Conservation (phyloP, 2,113 vertebrate species). For the Hyperopisus bebe region DNA sequence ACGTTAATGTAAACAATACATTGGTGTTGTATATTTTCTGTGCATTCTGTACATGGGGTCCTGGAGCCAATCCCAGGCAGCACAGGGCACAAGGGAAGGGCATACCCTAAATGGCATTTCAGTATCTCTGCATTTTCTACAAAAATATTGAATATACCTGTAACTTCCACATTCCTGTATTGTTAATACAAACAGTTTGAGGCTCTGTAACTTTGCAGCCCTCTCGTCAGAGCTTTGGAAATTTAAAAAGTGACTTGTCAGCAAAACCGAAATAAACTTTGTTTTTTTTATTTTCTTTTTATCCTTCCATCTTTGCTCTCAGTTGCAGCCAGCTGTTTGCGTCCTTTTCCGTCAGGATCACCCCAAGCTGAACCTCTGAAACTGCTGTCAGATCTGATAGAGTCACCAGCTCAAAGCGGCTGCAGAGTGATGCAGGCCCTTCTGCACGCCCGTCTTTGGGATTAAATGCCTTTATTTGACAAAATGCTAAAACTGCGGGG, state of each 20-base stretch:
- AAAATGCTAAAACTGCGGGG: constrained; percentile 3
- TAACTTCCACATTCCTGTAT: neutral
- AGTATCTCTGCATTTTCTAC: neutral
- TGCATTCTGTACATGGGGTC: neutral
- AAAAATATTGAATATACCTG: neutral
- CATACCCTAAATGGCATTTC: neutral
- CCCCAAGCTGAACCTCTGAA: neutral
- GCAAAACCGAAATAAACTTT: neutral
- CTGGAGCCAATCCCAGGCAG: too few species aligned
- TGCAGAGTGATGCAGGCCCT: neutral
- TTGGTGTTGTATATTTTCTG: neutral
- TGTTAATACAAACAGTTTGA: neutral
- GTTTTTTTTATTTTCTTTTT: neutral
- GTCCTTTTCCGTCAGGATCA: neutral
- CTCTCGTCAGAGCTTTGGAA: neutral
- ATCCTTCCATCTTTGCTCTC: neutral
- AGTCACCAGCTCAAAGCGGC: neutral
- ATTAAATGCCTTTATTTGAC: constrained; percentile 1
- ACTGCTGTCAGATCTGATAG: neutral
- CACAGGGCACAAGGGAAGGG: neutral
- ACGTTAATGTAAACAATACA: neutral
- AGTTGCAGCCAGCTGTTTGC: neutral
- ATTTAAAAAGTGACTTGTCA: neutral
- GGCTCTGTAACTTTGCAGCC: neutral
- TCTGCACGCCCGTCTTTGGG: neutral